Percentiles rank a stretch among this genome's conserved stretches.
These are phyloP conservation scores for Augiades crinisus DNA, from an alignment of 2,888 invertebrate genomes.

Conservation along the genomic window DNA sequence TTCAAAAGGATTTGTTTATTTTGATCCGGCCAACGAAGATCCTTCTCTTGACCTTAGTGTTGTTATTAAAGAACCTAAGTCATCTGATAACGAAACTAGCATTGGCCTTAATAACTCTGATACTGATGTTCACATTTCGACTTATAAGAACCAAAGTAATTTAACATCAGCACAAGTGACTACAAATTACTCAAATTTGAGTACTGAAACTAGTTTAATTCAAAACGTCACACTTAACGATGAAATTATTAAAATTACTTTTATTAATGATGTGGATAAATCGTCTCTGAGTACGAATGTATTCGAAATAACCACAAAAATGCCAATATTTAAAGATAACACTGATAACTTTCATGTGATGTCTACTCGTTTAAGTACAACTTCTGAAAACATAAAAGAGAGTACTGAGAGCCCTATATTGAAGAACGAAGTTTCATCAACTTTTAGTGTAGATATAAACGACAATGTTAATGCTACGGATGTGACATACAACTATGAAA, in stretches of 20 bases:
- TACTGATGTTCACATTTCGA: background rate
- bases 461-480: background rate
- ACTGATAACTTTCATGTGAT: slow-evolving; percentile 1
- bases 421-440: background rate
- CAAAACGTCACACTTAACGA: slow-evolving; percentile 30
- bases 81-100: slow-evolving; percentile 34
- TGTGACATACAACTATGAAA: background rate
- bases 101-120: background rate
- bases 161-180: slow-evolving; percentile 26
- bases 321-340: slow-evolving; percentile 44
- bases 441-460: background rate
- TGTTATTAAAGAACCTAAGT: slow-evolving; percentile 54
- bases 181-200: slow-evolving; percentile 11
- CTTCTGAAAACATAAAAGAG: background rate
- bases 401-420: background rate
- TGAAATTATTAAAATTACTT: slow-evolving; percentile 37
- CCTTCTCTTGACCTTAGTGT: slow-evolving; percentile 61
- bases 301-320: slow-evolving; percentile 57
- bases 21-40: slow-evolving; percentile 43
- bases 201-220: slow-evolving; percentile 15
- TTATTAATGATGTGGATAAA: slow-evolving; percentile 42
- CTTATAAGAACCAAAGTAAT: background rate
- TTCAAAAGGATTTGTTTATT: slow-evolving; percentile 25
- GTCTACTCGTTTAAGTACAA: background rate
- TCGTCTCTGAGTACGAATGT: slow-evolving; percentile 39